Evolutionary conservation across 30 jellyfish, hydroid and myxozoan species (phyloP).

Genomic region (Pelagia noctiluca): DNA sequence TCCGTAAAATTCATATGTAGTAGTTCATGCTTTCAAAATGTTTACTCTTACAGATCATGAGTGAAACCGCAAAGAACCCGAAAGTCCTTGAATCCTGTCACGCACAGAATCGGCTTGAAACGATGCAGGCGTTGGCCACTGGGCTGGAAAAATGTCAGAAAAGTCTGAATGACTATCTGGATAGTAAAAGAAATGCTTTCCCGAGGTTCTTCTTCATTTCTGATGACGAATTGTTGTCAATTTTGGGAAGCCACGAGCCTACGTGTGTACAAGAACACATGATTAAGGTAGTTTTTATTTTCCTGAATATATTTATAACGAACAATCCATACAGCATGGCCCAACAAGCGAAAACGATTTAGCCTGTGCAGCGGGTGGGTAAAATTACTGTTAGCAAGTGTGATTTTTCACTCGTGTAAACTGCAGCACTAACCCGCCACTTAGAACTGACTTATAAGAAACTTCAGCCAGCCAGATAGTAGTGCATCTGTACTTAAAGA

Average conservation of each 20-base stretch:
- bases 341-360: no score
- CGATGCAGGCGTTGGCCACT: slow-evolving; percentile 78
- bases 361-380: no score
- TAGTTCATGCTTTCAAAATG: not conserved
- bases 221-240: slow-evolving; percentile 94
- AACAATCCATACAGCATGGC: not conserved
- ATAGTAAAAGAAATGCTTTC: slow-evolving; percentile 94
- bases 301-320: not conserved
- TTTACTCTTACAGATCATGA: slow-evolving; percentile 78
- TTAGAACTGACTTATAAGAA: no score
- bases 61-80: slow-evolving; percentile 89
- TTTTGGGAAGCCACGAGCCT: slow-evolving; percentile 97
- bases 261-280: slow-evolving; percentile 98
- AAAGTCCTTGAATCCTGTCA: slow-evolving; percentile 92
- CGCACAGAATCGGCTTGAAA: slow-evolving; percentile 87
- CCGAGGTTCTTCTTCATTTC: slow-evolving; percentile 96
- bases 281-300: slow-evolving; percentile 75
- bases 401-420: no score
- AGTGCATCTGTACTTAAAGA: no score
- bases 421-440: no score
- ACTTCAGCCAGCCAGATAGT: no score
- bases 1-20: no score
- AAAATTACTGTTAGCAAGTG: no score
- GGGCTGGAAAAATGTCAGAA: slow-evolving; percentile 96
- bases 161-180: slow-evolving; percentile 94